Conservation (phyloP, 2,113 vertebrate species). For the Tetraodon nigroviridis region DNA sequence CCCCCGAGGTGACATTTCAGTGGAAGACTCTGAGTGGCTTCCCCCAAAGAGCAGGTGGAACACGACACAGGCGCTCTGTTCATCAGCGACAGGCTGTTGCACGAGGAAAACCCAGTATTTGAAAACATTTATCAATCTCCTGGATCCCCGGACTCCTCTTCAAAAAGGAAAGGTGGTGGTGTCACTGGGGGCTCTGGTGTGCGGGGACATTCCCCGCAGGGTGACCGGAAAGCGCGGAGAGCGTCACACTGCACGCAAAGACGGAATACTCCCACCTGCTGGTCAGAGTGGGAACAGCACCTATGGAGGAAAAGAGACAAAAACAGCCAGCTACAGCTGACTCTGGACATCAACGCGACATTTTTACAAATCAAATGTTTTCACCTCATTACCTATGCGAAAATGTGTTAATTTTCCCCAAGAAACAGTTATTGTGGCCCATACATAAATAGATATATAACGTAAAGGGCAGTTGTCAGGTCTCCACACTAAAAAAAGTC, state of each 20-base stretch:
- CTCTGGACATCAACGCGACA: no score
- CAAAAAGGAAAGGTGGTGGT: conserved; percentile 11
- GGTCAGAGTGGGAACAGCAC: neutral
- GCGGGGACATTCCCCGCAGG: neutral
- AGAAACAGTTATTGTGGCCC: no score
- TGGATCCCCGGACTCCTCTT: conserved; percentile 37
- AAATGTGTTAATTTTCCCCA: no score
- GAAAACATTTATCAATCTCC: no score
- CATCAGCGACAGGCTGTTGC: conserved; percentile 16
- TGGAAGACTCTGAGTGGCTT: conserved; percentile 6
- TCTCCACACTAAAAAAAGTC: no score
- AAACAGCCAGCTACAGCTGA: no score
- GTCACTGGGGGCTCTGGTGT: neutral
- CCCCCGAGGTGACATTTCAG: neutral
- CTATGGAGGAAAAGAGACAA: no score
- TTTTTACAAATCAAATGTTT: no score
- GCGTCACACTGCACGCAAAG: neutral
- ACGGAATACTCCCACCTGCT: conserved; percentile 20
- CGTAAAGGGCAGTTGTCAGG: no score
- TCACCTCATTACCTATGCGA: no score
- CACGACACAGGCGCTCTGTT: neutral
- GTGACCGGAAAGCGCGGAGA: neutral
- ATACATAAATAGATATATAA: no score
- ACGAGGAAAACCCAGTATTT: conserved; percentile 35
- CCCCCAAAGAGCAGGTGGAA: neutral